Base-by-base conservation (phyloP, 2,797 vertebrate genomes). In the Hephaestus fuliginosus region DNA sequence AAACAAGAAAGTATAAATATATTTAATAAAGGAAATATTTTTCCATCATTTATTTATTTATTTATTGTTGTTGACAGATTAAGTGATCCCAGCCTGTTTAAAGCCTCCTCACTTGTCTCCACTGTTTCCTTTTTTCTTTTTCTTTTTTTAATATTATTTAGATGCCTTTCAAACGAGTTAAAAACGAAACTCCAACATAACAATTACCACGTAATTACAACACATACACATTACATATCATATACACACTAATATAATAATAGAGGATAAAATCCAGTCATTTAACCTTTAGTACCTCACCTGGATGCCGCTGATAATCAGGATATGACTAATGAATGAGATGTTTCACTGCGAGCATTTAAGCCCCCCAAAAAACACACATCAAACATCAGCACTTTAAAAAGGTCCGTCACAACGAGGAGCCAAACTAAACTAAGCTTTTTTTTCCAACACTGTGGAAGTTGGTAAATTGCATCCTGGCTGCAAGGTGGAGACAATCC, bases 401-500 rank as follows among this genome's bases (percentile, higher is more conserved):
- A 25, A 25, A 36, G 14, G 43, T 62, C 18, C 17, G 5, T 39
- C 51, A 22, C 17, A 66, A 30, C 1, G 43, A 72, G 30, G 62
- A 81, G 61, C 72, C 86, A 74, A 56, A 84, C 83, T 55, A 79
- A 71, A 60, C 52, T 69, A 89, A 86, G 84, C 81, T 25, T 25
- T 25, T 25, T 88, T 82, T 83, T 70, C 80, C 76, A 81, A 64
- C 74, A 87, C 77, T 87, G 81, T 89, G 74, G 78, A 92, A 89
- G 80, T 92, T 89, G 80, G 86, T 90, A 52, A 70, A 72, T 75
- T 89, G 84, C 85, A 89, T 89, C 86, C 82, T 85, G 83, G 88
- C 90, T 94, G 89, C 75, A 75, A 94, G 95, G 91, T 93, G 81
- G 78, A 91, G 88, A 90, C 84, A 89, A 82, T 85, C 70, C 76